Conservation (phyloP, 2,797 vertebrate species). For the Sarcophilus harrisii region DNA sequence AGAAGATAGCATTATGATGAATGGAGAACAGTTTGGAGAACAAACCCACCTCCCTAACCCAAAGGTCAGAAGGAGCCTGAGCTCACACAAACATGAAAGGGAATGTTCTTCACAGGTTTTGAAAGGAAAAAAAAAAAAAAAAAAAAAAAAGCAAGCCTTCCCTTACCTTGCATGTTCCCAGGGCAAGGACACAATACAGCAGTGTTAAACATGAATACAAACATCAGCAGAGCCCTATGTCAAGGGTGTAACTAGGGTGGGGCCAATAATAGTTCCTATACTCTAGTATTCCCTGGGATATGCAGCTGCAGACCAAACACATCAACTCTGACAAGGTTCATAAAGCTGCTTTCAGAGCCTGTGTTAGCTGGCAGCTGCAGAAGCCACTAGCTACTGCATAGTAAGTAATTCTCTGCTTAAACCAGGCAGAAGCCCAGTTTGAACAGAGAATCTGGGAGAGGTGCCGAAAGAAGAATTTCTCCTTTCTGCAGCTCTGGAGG, state of each 20-base stretch:
- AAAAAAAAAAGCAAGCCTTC: background rate
- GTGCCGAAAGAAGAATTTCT: conserved; percentile 33
- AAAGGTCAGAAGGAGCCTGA: background rate
- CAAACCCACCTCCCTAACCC: background rate
- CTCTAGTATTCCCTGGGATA: background rate
- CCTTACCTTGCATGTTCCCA: background rate
- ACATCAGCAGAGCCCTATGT: conserved; percentile 28
- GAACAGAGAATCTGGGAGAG: background rate
- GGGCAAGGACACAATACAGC: background rate
- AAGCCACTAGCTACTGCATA: conserved; percentile 34
- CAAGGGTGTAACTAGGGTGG: conserved; percentile 38
- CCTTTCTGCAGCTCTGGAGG: conserved; percentile 57
- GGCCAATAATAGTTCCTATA: background rate
- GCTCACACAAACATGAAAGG: background rate
- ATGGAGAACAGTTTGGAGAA: conserved; percentile 14
- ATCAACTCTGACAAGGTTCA: conserved; percentile 21
- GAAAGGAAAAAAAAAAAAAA: background rate
- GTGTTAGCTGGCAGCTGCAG: conserved; percentile 25
- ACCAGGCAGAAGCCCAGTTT: conserved; percentile 3
- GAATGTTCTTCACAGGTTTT: background rate
- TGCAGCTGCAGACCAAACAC: conserved; percentile 54
- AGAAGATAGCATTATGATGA: conserved; percentile 10
- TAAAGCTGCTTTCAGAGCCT: conserved; percentile 68
- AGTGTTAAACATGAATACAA: conserved; percentile 34
- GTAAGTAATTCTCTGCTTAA: conserved; percentile 60